Evolutionary conservation across 1,140 invertebrate genomes (phyloP), one percentile per base, ranked within the genome.

Genomic region (Apis cerana): DNA sequence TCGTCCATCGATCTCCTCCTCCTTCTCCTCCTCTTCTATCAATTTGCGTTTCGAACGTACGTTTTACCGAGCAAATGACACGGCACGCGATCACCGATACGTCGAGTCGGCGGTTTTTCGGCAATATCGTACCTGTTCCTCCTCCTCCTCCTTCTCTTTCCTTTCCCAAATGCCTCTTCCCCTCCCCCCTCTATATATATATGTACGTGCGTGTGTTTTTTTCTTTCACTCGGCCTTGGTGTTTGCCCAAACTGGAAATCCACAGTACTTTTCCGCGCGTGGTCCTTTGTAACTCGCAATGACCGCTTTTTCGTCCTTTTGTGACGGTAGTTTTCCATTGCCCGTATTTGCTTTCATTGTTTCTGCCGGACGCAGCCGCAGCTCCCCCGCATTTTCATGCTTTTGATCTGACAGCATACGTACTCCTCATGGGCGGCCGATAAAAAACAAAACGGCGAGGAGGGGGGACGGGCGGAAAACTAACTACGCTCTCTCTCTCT

Each of bases 261-360:
- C 83, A 84, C 84, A 76, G 83, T 90, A 90, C 90, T 92, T 91
- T 91, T 85, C 88, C 86, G 78, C 74, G 72, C 76, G 48, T 75
- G 84, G 79, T 88, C 91, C 91, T 92, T 92, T 92, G 91, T 92
- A 88, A 89, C 86, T 88, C 85, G 89, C 82, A 89, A 88, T 88
- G 85, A 86, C 89, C 84, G 87, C 80, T 88, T 87, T 90, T 88
- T 87, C 87, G 88, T 91, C 89, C 90, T 90, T 89, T 88, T 88
- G 79, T 88, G 71, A 86, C 85, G 87, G 71, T 81, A 87, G 88
- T 89, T 92, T 91, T 92, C 88, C 89, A 90, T 90, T 91, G 90
- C 91, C 91, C 90, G 91, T 92, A 92, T 92, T 92, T 92, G 91
- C 91, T 89, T 87, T 92, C 92, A 91, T 92, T 92, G 91, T 92